These are phyloP conservation scores for Vesta saturnalis DNA, from an alignment of 2,888 invertebrate genomes.

Conservation along the genomic window DNA sequence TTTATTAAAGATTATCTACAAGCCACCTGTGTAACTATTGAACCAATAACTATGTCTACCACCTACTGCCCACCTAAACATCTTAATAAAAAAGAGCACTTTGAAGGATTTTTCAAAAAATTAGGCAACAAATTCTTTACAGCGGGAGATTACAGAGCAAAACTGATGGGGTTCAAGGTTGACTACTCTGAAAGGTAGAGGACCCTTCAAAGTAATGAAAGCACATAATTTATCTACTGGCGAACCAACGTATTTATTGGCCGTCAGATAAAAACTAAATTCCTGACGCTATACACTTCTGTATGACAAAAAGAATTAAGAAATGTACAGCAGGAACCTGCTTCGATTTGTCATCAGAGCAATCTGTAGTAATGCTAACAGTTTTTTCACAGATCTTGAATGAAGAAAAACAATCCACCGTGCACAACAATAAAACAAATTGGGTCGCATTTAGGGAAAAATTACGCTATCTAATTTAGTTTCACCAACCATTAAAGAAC, in stretches of 20 bases:
- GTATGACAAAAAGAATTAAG: not conserved
- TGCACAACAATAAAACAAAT: too few species aligned
- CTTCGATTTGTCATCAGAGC: slow-evolving; percentile 4
- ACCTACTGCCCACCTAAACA: slow-evolving; percentile 2
- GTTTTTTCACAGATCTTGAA: not conserved
- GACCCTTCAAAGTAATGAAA: slow-evolving; percentile 10
- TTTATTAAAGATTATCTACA: slow-evolving; percentile 1
- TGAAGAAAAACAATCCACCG: too few species aligned
- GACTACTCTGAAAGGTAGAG: not conserved
- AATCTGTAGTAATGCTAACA: slow-evolving; percentile 5
- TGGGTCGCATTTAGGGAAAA: too few species aligned
- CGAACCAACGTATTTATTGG: not conserved
- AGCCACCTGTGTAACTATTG: slow-evolving; percentile 4
- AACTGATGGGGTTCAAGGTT: not conserved
- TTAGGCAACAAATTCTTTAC: slow-evolving; percentile 3
- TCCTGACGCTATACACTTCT: not conserved
- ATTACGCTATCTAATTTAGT: not conserved
- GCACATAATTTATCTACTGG: slow-evolving; percentile 13
- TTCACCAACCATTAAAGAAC: not conserved
- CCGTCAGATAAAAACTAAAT: not conserved
- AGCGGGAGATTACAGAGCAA: not conserved
- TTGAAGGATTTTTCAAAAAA: not conserved
- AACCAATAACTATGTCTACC: slow-evolving; percentile 22
- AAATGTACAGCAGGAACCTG: not conserved
- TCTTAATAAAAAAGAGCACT: slow-evolving; percentile 3